These are phyloP conservation scores for Echinops telfairi DNA, from an alignment of 2,113 vertebrate genomes.

Conservation along the genomic window DNA sequence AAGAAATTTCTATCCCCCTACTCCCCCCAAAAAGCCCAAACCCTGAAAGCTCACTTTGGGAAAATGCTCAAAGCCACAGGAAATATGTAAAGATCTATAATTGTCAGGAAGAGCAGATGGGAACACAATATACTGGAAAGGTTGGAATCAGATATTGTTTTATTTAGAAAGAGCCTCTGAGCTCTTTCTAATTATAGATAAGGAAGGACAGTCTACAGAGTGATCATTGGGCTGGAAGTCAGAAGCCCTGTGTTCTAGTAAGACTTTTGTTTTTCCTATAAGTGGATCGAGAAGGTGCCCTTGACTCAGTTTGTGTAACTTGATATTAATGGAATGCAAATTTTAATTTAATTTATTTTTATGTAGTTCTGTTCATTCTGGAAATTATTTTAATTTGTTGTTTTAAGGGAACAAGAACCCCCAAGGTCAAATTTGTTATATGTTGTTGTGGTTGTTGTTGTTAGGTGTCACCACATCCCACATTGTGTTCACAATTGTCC, in stretches of 20 bases:
- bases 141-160: conserved; percentile 64
- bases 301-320: background rate
- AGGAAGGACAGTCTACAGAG: background rate
- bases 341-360: background rate
- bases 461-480: too few relatives aligned
- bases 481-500: too few relatives aligned
- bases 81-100: conserved; percentile 66
- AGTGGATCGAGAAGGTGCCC: background rate
- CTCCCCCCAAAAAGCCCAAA: background rate
- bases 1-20: background rate
- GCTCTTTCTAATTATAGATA: conserved; percentile 68
- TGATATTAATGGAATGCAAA: background rate
- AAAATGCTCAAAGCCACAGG: conserved; percentile 49
- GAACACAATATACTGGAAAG: conserved; percentile 58
- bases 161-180: conserved; percentile 74
- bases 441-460: too few relatives aligned
- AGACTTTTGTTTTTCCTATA: background rate
- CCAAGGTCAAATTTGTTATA: too few relatives aligned
- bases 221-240: background rate
- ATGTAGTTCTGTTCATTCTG: background rate
- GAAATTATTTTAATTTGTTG: background rate
- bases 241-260: background rate
- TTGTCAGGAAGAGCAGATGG: conserved; percentile 70
- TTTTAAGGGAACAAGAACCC: too few relatives aligned
- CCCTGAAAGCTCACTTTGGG: conserved; percentile 5